Conservation (phyloP, 1,140 invertebrate genomes). For the Carcinoscorpius rotundicauda region DNA sequence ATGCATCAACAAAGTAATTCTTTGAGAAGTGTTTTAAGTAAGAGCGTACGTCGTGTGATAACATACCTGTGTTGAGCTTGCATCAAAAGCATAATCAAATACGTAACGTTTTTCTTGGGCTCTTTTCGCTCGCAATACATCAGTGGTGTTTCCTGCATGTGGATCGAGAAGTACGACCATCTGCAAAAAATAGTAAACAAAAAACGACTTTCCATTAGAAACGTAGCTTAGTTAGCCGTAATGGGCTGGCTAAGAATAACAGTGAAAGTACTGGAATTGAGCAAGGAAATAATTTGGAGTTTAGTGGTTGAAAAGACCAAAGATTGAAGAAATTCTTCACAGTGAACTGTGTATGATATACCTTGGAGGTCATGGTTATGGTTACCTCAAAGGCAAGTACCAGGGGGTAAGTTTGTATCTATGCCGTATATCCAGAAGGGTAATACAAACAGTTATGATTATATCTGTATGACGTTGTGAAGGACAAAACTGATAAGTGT, state of each 20-base stretch:
- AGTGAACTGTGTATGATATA: background rate
- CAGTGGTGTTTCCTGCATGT: conserved; percentile 44
- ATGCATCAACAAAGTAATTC: too few relatives aligned
- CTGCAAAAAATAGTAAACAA: conserved; percentile 32
- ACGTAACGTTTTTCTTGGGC: conserved; percentile 60
- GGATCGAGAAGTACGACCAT: conserved; percentile 51
- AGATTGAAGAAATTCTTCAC: background rate
- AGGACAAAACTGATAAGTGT: too few relatives aligned
- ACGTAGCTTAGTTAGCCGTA: background rate
- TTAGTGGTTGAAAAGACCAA: background rate
- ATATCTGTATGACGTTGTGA: too few relatives aligned
- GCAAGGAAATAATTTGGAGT: too few relatives aligned
- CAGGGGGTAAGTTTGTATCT: too few relatives aligned
- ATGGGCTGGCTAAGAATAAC: background rate
- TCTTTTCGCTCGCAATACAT: conserved; percentile 49
- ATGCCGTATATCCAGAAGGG: too few relatives aligned
- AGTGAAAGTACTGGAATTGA: too few relatives aligned
- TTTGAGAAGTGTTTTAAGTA: too few relatives aligned
- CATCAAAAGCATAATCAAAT: conserved; percentile 70
- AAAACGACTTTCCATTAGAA: conserved; percentile 1
- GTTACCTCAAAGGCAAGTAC: background rate
- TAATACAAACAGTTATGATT: too few relatives aligned
- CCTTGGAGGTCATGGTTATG: background rate
- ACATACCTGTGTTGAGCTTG: conserved; percentile 34
- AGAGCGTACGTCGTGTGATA: too few relatives aligned